Evolutionary conservation across 2,888 invertebrate genomes (phyloP).

Genomic region (Octonoba sinensis): DNA sequence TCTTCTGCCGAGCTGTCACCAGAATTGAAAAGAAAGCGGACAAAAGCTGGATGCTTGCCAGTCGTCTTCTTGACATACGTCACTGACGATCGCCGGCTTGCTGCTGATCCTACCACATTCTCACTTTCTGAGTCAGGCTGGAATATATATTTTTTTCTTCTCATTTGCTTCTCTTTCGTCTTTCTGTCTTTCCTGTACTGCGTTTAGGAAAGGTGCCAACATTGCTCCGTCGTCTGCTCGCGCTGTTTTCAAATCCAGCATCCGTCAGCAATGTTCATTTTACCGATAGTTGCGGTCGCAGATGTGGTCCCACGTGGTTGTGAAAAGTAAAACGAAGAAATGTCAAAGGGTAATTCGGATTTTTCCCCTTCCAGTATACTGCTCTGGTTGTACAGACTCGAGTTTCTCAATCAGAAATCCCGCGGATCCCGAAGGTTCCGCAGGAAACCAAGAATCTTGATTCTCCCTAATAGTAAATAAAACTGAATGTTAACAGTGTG

Average conservation of each 20-base stretch:
- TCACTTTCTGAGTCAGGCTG: slow-evolving; percentile 40
- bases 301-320: slow-evolving; percentile 25
- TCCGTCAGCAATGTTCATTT: slow-evolving; percentile 17
- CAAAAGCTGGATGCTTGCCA: slow-evolving; percentile 39
- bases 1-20: slow-evolving; percentile 42
- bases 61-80: slow-evolving; percentile 47
- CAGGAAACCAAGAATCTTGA: no score
- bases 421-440: no score
- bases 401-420: no score
- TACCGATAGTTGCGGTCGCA: background rate
- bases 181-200: slow-evolving; percentile 12
- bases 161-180: slow-evolving; percentile 14
- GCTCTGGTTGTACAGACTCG: no score
- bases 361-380: no score
- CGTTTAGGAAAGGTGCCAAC: slow-evolving; percentile 56
- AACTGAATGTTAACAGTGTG: no score
- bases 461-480: no score
- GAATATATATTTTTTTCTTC: slow-evolving; percentile 14
- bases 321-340: background rate
- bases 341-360: no score
- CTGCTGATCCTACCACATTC: slow-evolving; percentile 57
- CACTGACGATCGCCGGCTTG: slow-evolving; percentile 33
- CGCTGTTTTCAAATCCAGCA: slow-evolving; percentile 12
- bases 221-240: slow-evolving; percentile 29
- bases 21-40: background rate